Base-by-base conservation (phyloP, 2,113 vertebrate species). In the Ivindomyrus marchei region DNA sequence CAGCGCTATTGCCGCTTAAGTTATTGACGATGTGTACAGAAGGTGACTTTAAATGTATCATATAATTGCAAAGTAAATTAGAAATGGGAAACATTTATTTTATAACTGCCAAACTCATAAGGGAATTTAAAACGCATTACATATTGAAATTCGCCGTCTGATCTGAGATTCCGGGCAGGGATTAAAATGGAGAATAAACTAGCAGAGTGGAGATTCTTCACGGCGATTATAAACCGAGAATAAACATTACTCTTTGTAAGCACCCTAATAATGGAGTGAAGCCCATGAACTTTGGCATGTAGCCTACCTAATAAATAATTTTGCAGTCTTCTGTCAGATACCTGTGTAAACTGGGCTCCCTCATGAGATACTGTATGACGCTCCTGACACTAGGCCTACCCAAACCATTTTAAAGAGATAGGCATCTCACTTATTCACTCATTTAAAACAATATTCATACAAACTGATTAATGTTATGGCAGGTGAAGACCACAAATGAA, bases 401-500 rank as follows among this genome's bases (percentile, higher is more conserved):
- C 66, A 85, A 88, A 15, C 24, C 13, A 58, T 87, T 17, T 47
- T 83, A 36, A 15, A 42, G 56, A 31, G 49, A n/a, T 46, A 53
- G 89, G 53, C 27, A 50, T 87, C 46, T 70, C 4, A n/a, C 62
- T 90, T 42, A 70, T 90, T 86, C 74, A 4, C 85, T 88, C 62
- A 53, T 90, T 80, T 46, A 46, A n/a, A 13, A 49, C 62, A 21
- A 58, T 27, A 88, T 52, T 90, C 86, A 62, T 66, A 31, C 36
- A 58, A 86, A 58, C 49, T 24, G 62, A 58, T 66, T 84, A 87
- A 58, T 42, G 56, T 87, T 90, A 42, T 90, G 89, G 27, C 66
- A 42, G 83, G 85, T 24, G 45, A 66, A 85, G n/a, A 89, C 80
- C 56, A 52, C 89, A 56, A 86, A 86, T 70, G 85, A 87, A 74